phyloP scores from a whole-genome alignment of 2,888 invertebrate species.

The Lamproptera curius region DNA sequence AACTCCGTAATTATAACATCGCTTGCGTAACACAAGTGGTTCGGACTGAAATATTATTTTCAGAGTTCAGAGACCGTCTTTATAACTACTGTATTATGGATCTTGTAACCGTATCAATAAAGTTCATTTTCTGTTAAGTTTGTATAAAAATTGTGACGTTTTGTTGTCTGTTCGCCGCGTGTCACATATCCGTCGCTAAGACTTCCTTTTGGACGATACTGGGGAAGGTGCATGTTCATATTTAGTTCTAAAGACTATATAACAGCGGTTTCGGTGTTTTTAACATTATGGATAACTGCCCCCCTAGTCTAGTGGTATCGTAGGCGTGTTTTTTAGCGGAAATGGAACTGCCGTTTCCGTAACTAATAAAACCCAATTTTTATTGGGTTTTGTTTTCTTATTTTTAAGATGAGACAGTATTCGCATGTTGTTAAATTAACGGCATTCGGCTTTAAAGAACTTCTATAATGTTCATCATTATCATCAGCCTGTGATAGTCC shows the following conservation, averaged over 20 bases:
- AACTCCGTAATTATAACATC: slow-evolving; percentile 69
- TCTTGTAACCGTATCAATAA: slow-evolving; percentile 43
- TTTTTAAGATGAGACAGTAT: too few relatives aligned
- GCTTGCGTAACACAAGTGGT: slow-evolving; percentile 71
- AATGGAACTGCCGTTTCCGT: too few relatives aligned
- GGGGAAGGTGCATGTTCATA: slow-evolving; percentile 26
- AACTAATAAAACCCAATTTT: too few relatives aligned
- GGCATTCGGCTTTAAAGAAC: too few relatives aligned
- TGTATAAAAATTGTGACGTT: slow-evolving; percentile 41
- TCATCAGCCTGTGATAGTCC: too few relatives aligned
- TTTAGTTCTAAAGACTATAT: slow-evolving; percentile 17
- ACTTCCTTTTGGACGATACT: slow-evolving; percentile 74
- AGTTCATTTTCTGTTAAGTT: slow-evolving; percentile 49
- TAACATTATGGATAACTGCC: too few relatives aligned
- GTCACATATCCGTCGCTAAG: slow-evolving; percentile 74
- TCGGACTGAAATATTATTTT: slow-evolving; percentile 75
- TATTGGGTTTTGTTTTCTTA: too few relatives aligned
- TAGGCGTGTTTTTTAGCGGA: too few relatives aligned
- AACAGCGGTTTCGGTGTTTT: slow-evolving; percentile 3
- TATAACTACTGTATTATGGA: slow-evolving; percentile 38
- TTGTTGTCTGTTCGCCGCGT: slow-evolving; percentile 52
- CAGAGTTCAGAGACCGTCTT: slow-evolving; percentile 69
- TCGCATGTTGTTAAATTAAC: too few relatives aligned
- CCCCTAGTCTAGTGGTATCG: too few relatives aligned
- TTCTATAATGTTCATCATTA: too few relatives aligned